Evolutionary conservation across 2,797 vertebrate species (phyloP).

Genomic region (Antennarius maculatus): DNA sequence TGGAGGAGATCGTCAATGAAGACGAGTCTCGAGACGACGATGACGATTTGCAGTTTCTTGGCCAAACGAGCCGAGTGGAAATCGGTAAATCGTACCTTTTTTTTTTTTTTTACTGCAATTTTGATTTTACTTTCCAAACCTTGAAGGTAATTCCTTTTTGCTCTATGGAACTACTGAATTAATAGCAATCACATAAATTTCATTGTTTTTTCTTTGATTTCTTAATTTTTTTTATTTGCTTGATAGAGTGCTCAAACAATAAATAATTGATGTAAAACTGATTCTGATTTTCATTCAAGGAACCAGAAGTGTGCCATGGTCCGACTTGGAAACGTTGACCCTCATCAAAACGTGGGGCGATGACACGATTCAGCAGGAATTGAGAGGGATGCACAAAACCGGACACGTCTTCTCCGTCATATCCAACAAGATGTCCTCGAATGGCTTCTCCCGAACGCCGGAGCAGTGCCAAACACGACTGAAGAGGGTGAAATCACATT

Average conservation of each 20-base stretch:
- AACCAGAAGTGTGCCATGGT: conserved; percentile 76
- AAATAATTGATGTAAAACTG: too few species aligned
- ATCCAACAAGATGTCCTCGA: conserved; percentile 71
- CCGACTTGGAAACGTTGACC: conserved; percentile 75
- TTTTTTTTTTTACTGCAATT: too few species aligned
- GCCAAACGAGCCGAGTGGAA: conserved; percentile 56
- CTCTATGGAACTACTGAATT: too few species aligned
- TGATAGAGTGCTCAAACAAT: too few species aligned
- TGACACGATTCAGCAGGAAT: conserved; percentile 70
- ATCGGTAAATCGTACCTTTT: conserved; percentile 41
- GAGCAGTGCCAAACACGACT: conserved; percentile 81
- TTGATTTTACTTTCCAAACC: too few species aligned
- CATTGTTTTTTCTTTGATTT: too few species aligned
- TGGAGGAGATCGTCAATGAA: conserved; percentile 59
- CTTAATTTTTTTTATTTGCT: too few species aligned
- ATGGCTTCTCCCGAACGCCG: conserved; percentile 75
- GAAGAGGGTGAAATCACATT: conserved; percentile 76
- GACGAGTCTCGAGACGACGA: conserved; percentile 64
- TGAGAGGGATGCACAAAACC: conserved; percentile 70
- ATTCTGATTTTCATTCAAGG: conserved; percentile 38
- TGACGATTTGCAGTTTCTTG: conserved; percentile 69
- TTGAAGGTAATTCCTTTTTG: too few species aligned
- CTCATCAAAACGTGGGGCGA: conserved; percentile 79
- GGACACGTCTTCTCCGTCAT: conserved; percentile 75
- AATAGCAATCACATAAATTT: too few species aligned